phyloP scores from a whole-genome alignment of 2,888 invertebrate species.

The Pemphredon lugubris region DNA sequence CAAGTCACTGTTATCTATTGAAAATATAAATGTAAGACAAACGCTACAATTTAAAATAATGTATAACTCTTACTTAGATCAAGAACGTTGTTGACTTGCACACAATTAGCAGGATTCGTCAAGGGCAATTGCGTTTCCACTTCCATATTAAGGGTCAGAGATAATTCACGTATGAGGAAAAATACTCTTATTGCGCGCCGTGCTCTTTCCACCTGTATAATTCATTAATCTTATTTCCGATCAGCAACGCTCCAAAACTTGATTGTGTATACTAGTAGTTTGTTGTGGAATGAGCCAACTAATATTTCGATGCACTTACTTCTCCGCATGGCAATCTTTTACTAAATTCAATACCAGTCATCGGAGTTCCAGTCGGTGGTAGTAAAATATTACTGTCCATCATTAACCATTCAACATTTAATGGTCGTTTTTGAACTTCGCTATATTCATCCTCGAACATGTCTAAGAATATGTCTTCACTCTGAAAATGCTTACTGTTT shows the following conservation, averaged over 20 bases:
- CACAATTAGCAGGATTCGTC: slow-evolving; percentile 92
- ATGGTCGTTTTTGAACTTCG: slow-evolving; percentile 92
- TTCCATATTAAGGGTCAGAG: slow-evolving; percentile 90
- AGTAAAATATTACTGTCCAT: slow-evolving; percentile 97
- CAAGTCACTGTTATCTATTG: slow-evolving; percentile 96
- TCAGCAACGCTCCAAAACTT: slow-evolving; percentile 32
- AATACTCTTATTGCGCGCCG: slow-evolving; percentile 95
- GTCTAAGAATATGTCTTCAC: slow-evolving; percentile 98
- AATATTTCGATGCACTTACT: slow-evolving; percentile 82
- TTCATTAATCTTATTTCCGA: slow-evolving; percentile 34
- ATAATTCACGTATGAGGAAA: slow-evolving; percentile 92
- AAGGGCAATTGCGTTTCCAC: slow-evolving; percentile 93
- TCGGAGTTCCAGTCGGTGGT: slow-evolving; percentile 97
- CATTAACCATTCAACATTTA: slow-evolving; percentile 97
- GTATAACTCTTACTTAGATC: slow-evolving; percentile 90
- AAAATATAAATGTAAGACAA: slow-evolving; percentile 1
- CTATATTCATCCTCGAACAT: slow-evolving; percentile 99
- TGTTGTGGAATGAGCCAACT: not conserved
- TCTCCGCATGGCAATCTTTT: slow-evolving; percentile 98
- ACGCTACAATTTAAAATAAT: not conserved
- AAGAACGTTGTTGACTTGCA: slow-evolving; percentile 96
- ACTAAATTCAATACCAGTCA: slow-evolving; percentile 97
- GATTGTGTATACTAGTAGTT: not conserved
- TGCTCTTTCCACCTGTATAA: slow-evolving; percentile 89
- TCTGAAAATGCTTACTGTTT: too few species aligned